Evolutionary conservation across 2,797 vertebrate species (phyloP).

Genomic region (Neosalanx taihuensis): DNA sequence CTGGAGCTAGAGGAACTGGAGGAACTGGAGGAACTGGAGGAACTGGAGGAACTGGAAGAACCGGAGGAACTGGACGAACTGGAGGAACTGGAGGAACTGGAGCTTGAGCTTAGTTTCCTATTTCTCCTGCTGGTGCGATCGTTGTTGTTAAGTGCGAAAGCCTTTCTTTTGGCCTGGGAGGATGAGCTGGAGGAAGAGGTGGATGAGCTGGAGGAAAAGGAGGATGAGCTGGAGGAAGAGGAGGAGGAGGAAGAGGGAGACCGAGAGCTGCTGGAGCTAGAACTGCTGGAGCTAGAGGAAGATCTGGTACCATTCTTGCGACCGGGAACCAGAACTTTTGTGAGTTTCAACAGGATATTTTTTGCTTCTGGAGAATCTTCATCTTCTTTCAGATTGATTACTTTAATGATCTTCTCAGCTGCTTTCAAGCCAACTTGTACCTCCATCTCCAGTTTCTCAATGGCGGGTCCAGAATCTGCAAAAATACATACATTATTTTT

Average conservation of each 20-base stretch:
- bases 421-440: slow-evolving; percentile 72
- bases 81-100: slow-evolving; percentile 41
- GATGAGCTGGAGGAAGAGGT: slow-evolving; percentile 55
- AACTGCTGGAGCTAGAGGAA: slow-evolving; percentile 58
- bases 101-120: slow-evolving; percentile 13
- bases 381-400: slow-evolving; percentile 49
- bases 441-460: slow-evolving; percentile 78
- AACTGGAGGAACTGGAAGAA: slow-evolving; percentile 48
- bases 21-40: slow-evolving; percentile 41
- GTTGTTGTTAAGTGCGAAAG: slow-evolving; percentile 13
- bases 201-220: slow-evolving; percentile 13
- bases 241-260: background rate
- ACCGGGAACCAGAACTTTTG: slow-evolving; percentile 65
- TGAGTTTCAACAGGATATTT: slow-evolving; percentile 69
- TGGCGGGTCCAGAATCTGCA: slow-evolving; percentile 59
- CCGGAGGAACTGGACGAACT: slow-evolving; percentile 33
- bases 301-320: slow-evolving; percentile 35
- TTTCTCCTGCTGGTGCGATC: slow-evolving; percentile 7
- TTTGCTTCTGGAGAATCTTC: slow-evolving; percentile 46
- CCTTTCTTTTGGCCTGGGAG: slow-evolving; percentile 33
- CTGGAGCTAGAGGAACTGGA: slow-evolving; percentile 43
- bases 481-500: slow-evolving; percentile 4
- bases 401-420: slow-evolving; percentile 71
- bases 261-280: slow-evolving; percentile 49
- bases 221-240: background rate